These are phyloP conservation scores for Microtus oregoni DNA, from an alignment of 2,113 vertebrate species.

Conservation along the genomic window DNA sequence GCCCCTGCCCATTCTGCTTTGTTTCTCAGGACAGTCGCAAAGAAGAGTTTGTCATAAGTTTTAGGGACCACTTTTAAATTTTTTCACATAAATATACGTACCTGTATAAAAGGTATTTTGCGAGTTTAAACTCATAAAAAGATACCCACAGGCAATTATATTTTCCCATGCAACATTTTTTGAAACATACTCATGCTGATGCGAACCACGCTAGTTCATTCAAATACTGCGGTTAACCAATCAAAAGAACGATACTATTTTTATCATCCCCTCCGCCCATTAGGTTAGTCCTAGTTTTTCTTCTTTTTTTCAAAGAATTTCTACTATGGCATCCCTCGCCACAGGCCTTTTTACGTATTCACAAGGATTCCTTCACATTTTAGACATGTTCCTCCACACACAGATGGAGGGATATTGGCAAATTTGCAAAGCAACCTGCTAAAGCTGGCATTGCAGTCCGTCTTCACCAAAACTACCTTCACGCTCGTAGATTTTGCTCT, in stretches of 20 bases:
- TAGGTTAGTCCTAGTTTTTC: background rate
- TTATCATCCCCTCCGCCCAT: background rate
- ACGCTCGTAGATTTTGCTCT: slow-evolving; percentile 11
- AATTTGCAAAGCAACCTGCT: background rate
- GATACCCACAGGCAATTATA: background rate
- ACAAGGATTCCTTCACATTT: background rate
- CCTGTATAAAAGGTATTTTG: slow-evolving; percentile 8
- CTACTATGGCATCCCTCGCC: background rate
- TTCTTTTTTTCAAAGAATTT: background rate
- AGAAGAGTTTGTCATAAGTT: background rate
- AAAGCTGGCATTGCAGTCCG: background rate
- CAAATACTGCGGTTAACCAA: background rate
- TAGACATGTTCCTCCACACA: background rate
- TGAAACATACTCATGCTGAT: background rate
- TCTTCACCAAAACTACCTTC: background rate
- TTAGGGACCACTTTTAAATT: background rate
- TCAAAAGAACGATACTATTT: background rate
- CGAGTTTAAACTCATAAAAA: background rate
- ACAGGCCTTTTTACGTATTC: background rate
- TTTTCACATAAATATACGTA: background rate
- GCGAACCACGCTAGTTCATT: background rate
- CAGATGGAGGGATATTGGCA: background rate
- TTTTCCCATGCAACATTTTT: background rate
- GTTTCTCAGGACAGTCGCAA: background rate
- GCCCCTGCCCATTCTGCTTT: background rate